Percentiles rank a stretch among this genome's conserved stretches.
Evolutionary conservation across 1,140 invertebrate genomes (phyloP).

Genomic region (Pogonomyrmex barbatus): DNA sequence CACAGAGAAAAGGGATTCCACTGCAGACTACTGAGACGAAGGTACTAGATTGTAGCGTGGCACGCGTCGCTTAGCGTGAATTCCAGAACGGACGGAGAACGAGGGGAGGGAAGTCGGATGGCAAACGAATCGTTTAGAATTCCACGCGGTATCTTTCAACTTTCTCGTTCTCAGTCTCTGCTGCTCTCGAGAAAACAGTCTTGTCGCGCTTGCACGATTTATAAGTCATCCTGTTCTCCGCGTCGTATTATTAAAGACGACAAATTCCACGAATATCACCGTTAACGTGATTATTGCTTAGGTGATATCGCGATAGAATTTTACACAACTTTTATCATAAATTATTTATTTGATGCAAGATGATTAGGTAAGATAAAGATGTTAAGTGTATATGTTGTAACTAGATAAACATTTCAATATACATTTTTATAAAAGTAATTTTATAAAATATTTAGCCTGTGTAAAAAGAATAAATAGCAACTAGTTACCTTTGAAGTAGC

Average conservation of each 20-base stretch:
- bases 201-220: conserved; percentile 67
- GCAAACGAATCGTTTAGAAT: conserved; percentile 75
- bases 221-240: conserved; percentile 46
- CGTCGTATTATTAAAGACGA: conserved; percentile 55
- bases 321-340: not conserved
- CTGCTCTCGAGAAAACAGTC: conserved; percentile 60
- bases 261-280: conserved; percentile 39
- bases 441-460: conserved; percentile 36
- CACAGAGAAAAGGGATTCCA: conserved; percentile 69
- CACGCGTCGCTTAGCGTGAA: conserved; percentile 77
- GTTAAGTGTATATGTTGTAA: not conserved
- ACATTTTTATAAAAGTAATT: conserved; percentile 22
- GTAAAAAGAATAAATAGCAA: conserved; percentile 51
- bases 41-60: conserved; percentile 72
- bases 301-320: not conserved
- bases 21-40: conserved; percentile 49
- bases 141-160: conserved; percentile 54
- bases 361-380: conserved; percentile 14
- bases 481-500: conserved; percentile 57
- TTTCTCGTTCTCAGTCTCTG: conserved; percentile 47
- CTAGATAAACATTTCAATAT: conserved; percentile 48
- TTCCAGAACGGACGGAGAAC: conserved; percentile 60
- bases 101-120: conserved; percentile 62
- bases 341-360: not conserved
- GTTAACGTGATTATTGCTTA: not conserved